These are phyloP conservation scores for Anas platyrhynchos DNA, from an alignment of 2,113 vertebrate species.

Conservation along the genomic window DNA sequence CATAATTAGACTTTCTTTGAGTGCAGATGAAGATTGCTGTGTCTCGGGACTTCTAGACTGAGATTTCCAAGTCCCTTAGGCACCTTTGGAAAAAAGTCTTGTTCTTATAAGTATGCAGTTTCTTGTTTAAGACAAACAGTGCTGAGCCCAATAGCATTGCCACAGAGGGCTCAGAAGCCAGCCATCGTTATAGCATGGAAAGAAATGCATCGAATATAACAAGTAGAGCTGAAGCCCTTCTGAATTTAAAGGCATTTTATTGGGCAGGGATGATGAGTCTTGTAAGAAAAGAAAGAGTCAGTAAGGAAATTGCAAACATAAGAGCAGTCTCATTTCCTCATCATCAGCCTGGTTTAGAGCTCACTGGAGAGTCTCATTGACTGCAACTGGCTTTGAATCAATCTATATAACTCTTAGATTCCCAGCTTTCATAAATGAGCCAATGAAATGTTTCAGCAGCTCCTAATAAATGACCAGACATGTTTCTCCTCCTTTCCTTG, in stretches of 20 bases:
- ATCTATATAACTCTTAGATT: not conserved
- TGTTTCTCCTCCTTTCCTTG: rapidly evolving
- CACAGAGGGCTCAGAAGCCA: not conserved
- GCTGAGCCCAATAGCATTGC: not conserved
- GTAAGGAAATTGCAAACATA: constrained; percentile 32
- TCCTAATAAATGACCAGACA: not conserved
- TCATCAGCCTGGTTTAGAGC: constrained; percentile 24
- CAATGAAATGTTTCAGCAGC: not conserved
- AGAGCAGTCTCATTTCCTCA: constrained; percentile 29
- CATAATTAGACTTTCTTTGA: not conserved
- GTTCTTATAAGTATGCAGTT: constrained; percentile 1
- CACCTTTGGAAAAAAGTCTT: not conserved
- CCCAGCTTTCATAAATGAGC: not conserved
- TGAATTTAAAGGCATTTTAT: constrained; percentile 9
- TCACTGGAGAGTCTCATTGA: constrained; percentile 5
- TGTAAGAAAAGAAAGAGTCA: constrained; percentile 22
- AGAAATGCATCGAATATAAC: not conserved
- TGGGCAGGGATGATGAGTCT: constrained; percentile 13
- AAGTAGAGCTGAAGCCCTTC: not conserved
- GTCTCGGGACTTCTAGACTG: constrained; percentile 5
- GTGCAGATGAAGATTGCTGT: not conserved
- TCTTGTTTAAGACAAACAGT: not conserved
- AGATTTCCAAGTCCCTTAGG: constrained; percentile 20
- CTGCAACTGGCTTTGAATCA: constrained; percentile 17
- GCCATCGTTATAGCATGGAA: not conserved